Conservation (phyloP, 92 coral and sea anemone species). For the Porites lobata region DNA sequence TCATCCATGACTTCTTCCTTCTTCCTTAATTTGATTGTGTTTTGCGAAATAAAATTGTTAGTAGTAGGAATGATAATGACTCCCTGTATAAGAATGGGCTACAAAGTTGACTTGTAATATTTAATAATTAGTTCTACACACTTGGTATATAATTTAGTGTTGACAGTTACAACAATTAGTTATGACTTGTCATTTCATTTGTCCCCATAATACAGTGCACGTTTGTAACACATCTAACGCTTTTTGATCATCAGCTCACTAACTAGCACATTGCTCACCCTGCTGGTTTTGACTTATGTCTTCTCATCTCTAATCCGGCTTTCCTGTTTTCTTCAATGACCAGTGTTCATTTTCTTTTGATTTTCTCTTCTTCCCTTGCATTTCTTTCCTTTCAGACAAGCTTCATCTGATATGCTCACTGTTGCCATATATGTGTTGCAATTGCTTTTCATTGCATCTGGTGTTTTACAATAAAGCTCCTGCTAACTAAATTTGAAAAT, state of each 20-base stretch:
- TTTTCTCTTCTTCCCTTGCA: background rate
- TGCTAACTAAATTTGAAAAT: background rate
- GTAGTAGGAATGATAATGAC: no score
- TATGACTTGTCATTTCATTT: no score
- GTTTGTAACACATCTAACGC: slow-evolving; percentile 15
- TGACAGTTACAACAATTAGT: no score
- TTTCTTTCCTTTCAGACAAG: background rate
- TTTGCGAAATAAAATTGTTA: no score
- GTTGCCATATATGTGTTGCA: background rate
- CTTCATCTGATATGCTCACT: background rate
- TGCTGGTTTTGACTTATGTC: slow-evolving; percentile 1
- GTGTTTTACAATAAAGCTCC: background rate
- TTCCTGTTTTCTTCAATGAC: slow-evolving; percentile 20
- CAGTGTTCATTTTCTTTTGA: slow-evolving; percentile 23
- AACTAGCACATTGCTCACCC: background rate
- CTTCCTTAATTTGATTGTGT: no score
- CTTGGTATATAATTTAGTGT: no score
- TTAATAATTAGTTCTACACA: no score
- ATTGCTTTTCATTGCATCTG: background rate
- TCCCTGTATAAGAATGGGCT: no score
- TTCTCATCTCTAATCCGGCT: background rate
- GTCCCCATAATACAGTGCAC: slow-evolving; percentile 5
- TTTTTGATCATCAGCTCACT: slow-evolving; percentile 2
- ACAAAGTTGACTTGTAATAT: no score
- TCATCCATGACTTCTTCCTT: no score